These are phyloP conservation scores for Tinea trinotella DNA, from an alignment of 2,888 invertebrate species.

Conservation along the genomic window DNA sequence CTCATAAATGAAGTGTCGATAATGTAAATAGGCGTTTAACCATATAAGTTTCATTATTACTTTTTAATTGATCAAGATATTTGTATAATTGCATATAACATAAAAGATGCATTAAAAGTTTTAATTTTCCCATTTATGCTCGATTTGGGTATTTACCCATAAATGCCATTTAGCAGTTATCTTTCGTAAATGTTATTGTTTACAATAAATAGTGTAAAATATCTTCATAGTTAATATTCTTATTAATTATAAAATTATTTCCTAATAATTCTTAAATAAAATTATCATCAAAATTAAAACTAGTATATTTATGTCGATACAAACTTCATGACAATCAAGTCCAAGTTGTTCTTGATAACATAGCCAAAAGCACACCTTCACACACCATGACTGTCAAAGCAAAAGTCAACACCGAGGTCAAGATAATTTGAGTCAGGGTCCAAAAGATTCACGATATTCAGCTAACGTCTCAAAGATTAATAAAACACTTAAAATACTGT, in stretches of 20 bases:
- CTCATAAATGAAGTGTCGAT: neutral
- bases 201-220: no score
- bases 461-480: slow-evolving; percentile 10
- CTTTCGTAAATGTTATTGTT: no score
- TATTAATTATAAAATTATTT: no score
- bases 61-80: neutral
- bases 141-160: no score
- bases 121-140: no score
- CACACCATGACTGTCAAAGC: slow-evolving; percentile 13
- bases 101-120: slow-evolving; percentile 1
- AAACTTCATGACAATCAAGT: no score
- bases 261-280: no score
- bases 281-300: no score
- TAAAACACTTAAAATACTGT: slow-evolving; percentile 13
- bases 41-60: neutral
- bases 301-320: no score
- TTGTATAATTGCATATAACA: neutral
- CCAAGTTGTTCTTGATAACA: neutral
- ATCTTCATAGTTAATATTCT: no score
- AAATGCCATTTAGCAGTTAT: no score
- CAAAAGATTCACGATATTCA: slow-evolving; percentile 11
- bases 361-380: neutral
- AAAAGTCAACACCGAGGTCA: neutral
- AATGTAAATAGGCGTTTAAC: no score
- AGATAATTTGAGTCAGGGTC: slow-evolving; percentile 4